Evolutionary conservation across 2,113 vertebrate genomes (phyloP).

Genomic region (Epinephelus fuscoguttatus): DNA sequence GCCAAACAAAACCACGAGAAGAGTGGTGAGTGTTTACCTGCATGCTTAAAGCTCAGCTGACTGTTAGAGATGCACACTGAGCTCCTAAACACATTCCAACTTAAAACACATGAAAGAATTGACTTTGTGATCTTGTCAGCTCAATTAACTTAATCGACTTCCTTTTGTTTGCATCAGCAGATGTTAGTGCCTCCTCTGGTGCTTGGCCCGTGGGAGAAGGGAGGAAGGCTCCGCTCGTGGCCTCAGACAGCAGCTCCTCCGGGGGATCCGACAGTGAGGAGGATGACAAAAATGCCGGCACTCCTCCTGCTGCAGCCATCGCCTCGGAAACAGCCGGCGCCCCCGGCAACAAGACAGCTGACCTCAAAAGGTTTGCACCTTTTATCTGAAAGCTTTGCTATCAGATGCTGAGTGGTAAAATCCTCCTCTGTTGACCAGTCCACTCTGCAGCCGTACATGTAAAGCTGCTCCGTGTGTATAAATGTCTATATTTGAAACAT

Average conservation of each 20-base stretch:
- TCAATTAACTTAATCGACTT: no score
- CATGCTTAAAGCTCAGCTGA: not conserved
- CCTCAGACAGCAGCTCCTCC: constrained; percentile 90
- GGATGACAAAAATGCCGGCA: constrained; percentile 75
- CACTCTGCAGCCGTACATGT: constrained; percentile 7
- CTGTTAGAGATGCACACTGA: not conserved
- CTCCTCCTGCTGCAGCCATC: not conserved
- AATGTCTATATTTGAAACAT: constrained; percentile 70
- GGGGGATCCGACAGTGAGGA: constrained; percentile 89
- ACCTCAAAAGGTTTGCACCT: constrained; percentile 70
- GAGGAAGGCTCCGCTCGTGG: constrained; percentile 84
- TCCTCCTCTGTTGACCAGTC: constrained; percentile 26
- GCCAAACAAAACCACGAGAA: constrained; percentile 79
- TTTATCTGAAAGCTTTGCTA: not conserved
- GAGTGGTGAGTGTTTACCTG: constrained; percentile 40
- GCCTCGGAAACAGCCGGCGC: constrained; percentile 66
- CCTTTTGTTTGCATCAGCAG: not conserved
- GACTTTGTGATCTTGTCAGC: no score
- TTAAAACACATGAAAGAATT: not conserved
- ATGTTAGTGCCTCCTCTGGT: constrained; percentile 78
- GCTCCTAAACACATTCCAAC: no score
- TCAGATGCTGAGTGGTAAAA: not conserved
- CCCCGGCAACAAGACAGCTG: constrained; percentile 78
- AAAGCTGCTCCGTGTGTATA: constrained; percentile 10
- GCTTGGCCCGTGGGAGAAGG: constrained; percentile 82